A percentile compares a stretch with the other conserved stretches of the same genome.
phyloP scores from a whole-genome alignment of 2,113 vertebrate species.

The Odocoileus virginianus region DNA sequence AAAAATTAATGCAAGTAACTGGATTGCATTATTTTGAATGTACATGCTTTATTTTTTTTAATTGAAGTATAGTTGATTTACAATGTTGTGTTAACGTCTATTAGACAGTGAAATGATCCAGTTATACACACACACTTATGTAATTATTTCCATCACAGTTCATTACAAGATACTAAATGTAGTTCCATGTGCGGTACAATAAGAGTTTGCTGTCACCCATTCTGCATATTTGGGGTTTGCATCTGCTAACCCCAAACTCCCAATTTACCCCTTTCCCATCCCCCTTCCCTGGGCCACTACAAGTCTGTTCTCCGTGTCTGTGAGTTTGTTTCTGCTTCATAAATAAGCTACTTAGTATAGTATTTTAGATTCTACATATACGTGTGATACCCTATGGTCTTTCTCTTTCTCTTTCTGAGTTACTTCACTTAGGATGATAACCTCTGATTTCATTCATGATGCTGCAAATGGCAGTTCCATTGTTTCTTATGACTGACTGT shows the following conservation, averaged over 20 bases:
- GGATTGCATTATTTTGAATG: not conserved
- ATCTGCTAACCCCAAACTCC: not conserved
- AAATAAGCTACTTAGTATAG: not conserved
- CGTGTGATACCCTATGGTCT: accelerated
- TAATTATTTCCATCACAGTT: not conserved
- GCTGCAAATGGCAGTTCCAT: not conserved
- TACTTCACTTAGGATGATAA: not conserved
- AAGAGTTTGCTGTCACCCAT: not conserved
- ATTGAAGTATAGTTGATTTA: not conserved
- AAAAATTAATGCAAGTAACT: not conserved
- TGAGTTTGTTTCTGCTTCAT: not conserved
- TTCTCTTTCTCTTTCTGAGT: not conserved
- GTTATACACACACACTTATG: not conserved
- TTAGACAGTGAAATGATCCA: not conserved
- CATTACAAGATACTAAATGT: not conserved
- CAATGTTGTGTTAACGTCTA: not conserved
- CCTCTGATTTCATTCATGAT: not conserved
- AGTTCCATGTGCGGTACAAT: not conserved
- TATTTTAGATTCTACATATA: not conserved
- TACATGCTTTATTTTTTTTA: accelerated
- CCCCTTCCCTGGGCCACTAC: not conserved
- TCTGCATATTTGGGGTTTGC: not conserved
- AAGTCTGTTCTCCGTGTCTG: not conserved
- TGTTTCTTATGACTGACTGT: not conserved
- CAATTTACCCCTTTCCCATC: not conserved